A percentile compares a stretch with the other conserved stretches of the same genome.
Evolutionary conservation across 2,113 vertebrate species (phyloP).

Genomic region (western clawed frog (Xenopus tropicalis)): DNA sequence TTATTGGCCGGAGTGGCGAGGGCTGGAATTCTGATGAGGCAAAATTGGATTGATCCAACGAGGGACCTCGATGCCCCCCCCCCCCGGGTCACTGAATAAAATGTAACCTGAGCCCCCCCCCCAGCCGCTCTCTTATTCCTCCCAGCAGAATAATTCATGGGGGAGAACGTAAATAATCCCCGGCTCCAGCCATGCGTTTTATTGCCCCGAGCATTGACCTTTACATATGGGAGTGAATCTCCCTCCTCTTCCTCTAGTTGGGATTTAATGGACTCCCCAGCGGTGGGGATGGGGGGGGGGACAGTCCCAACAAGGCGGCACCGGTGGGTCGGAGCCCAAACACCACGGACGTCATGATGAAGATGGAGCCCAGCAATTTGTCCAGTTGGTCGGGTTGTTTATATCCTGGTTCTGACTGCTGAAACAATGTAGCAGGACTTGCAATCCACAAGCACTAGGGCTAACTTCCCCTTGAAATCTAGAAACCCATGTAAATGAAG

Average conservation of each 20-base stretch:
- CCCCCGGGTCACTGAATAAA: conserved; percentile 20
- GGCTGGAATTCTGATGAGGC: background rate
- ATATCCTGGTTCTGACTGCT: too few species aligned
- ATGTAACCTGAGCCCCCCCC: conserved; percentile 14
- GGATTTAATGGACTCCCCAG: conserved; percentile 2
- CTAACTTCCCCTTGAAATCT: too few species aligned
- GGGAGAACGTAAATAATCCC: conserved; percentile 22
- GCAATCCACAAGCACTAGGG: too few species aligned
- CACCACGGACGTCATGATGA: too few species aligned
- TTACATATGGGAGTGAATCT: background rate
- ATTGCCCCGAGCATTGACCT: conserved; percentile 26
- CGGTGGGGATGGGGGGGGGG: too few species aligned
- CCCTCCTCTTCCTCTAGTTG: background rate
- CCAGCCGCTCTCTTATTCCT: conserved; percentile 15
- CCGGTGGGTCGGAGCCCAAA: too few species aligned
- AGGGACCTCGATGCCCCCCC: background rate
- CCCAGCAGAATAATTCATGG: conserved; percentile 31
- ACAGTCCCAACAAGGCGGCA: too few species aligned
- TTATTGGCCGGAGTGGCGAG: too few species aligned
- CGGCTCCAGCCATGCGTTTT: conserved; percentile 9
- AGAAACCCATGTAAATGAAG: too few species aligned
- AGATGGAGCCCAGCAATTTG: too few species aligned
- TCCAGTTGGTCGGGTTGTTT: too few species aligned
- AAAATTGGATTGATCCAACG: background rate
- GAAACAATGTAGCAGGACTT: too few species aligned